These are phyloP conservation scores for Nesoenas mayeri DNA, from an alignment of 2,113 vertebrate species.

Conservation along the genomic window DNA sequence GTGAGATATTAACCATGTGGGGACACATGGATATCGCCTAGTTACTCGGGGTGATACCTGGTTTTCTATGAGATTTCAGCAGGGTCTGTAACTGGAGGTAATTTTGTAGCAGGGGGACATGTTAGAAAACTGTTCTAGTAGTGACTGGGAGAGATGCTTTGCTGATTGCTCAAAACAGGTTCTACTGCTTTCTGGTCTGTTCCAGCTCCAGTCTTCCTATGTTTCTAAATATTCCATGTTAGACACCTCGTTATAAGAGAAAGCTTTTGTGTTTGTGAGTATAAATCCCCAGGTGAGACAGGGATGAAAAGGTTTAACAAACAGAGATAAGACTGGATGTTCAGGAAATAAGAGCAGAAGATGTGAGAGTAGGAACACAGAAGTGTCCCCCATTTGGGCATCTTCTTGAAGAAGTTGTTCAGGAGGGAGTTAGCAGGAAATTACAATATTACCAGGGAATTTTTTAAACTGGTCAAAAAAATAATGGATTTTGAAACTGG, in stretches of 20 bases:
- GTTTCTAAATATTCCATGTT: not conserved
- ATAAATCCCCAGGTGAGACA: not conserved
- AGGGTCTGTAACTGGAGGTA: not conserved
- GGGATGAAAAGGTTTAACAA: not conserved
- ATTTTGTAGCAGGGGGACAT: not conserved
- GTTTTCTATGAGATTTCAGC: not conserved
- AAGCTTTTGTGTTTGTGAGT: not conserved
- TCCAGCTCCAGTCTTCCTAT: not conserved
- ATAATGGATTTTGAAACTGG: not conserved
- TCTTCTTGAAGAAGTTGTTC: not conserved
- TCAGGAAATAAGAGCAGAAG: not conserved
- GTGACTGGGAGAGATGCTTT: not conserved
- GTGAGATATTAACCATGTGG: not conserved
- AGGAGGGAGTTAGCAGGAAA: not conserved
- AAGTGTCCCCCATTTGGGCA: not conserved
- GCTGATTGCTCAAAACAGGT: not conserved
- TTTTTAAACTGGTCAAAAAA: not conserved
- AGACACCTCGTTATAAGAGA: not conserved
- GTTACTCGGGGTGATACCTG: not conserved
- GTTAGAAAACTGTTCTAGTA: not conserved
- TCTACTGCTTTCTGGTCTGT: not conserved
- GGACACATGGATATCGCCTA: not conserved
- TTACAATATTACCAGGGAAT: not conserved
- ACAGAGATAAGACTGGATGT: not conserved
- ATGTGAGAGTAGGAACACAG: not conserved